phyloP scores from a whole-genome alignment of 2,888 invertebrate genomes.

The Temnothorax rugatulus region DNA sequence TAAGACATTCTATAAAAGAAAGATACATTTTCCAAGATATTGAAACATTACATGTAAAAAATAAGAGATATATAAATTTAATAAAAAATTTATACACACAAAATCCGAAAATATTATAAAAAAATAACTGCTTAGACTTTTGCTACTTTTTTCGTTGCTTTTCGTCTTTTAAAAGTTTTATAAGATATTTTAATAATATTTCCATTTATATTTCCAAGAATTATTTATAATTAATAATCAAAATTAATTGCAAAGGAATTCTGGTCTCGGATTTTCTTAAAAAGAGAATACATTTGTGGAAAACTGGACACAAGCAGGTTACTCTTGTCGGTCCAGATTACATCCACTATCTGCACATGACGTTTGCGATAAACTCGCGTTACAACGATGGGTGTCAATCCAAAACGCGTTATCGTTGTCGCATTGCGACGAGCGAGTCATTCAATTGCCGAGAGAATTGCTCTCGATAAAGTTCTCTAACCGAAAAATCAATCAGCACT shows the following conservation, averaged over 20 bases:
- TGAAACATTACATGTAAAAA: neutral
- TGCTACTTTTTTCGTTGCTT: neutral
- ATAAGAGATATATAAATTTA: neutral
- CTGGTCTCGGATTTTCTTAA: neutral
- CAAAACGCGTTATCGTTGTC: constrained; percentile 32
- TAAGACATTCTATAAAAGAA: neutral
- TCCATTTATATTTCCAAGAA: neutral
- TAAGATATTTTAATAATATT: neutral
- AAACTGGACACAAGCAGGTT: neutral
- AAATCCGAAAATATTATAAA: neutral
- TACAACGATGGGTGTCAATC: constrained; percentile 10
- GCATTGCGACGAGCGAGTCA: constrained; percentile 43
- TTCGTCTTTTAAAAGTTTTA: neutral
- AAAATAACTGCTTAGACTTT: neutral
- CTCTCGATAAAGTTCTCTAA: constrained; percentile 46
- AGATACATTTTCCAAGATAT: neutral
- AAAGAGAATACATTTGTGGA: neutral
- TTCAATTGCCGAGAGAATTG: constrained; percentile 41
- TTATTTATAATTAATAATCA: neutral
- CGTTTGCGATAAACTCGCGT: constrained; percentile 17
- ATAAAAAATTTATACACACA: neutral
- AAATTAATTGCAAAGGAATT: constrained; percentile 3
- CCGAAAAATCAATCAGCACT: constrained; percentile 66
- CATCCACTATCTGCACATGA: constrained; percentile 14
- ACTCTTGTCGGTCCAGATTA: neutral